Evolutionary conservation across 2,113 vertebrate species (phyloP), one percentile per base, ranked within the genome.

Genomic region (Pleuronectes platessa): DNA sequence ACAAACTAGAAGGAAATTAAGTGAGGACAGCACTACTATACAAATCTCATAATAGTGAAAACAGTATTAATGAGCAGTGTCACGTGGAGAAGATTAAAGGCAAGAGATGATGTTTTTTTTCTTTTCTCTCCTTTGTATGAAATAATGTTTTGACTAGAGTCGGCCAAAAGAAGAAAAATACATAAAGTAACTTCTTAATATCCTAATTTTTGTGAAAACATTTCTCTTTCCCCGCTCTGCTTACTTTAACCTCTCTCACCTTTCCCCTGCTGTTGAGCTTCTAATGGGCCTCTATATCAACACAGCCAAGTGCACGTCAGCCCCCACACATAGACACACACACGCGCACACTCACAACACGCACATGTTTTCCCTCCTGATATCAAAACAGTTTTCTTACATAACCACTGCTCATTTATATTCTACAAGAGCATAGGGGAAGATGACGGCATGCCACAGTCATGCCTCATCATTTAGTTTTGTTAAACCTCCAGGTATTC

Each of bases 381-480:
- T 47, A 68, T 60, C 47, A 27, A 59, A 5, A 58, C 21, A 61
- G 18, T 54, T 53, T 56, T 24, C 62, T 88, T 85, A 74, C 53
- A 61, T 65, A 85, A 87, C 18, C 58, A 24, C 23, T 13, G 37
- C 8, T 26, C 35, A 71, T 79, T 87, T 79, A 21, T 42, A 64
- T 58, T 69, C 40, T 35, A 7, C 18, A 24, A 61, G 31, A 58
- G 69, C 18, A 58, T 6, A 13, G 56, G 21, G 23, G 37, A 42
- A 56, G 68, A 51, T 80, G 66, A 53, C 47, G n/a, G 27, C 17
- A 14, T 6, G 56, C 23, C 70, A 47, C 61, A 45, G 71, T 66
- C 61, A 60, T 56, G 24, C 37, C 24, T 63, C 15, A 31, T 26
- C 7, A 24, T 70, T 53, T 31, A 7, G 6, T 31, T 7, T 31